phyloP scores from a whole-genome alignment of 2,797 vertebrate genomes.

The Tinamus major region DNA sequence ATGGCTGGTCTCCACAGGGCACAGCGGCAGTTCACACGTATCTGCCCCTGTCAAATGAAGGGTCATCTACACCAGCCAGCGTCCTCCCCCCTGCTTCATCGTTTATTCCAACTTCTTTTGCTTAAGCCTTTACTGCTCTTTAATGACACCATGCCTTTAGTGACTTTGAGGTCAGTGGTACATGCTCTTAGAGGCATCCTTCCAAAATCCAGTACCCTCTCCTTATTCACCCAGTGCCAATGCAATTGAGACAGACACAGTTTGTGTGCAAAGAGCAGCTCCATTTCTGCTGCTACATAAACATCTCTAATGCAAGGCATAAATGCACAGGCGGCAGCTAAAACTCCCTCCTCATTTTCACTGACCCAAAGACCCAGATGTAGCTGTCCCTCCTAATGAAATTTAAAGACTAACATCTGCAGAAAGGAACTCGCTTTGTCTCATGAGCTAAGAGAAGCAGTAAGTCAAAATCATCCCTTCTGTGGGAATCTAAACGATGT shows the following conservation, averaged over 20 bases:
- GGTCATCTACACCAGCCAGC: background rate
- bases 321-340: background rate
- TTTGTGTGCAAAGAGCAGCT: background rate
- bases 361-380: background rate
- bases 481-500: background rate
- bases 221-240: background rate
- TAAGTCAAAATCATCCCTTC: background rate
- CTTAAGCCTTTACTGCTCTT: accelerated
- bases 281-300: background rate
- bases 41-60: background rate
- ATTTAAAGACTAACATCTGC: background rate
- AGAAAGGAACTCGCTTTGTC: background rate
- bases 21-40: background rate
- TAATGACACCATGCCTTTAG: background rate
- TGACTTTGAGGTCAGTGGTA: background rate
- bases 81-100: background rate
- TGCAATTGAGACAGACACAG: background rate
- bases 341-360: background rate
- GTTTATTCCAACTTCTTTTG: background rate
- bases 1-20: background rate
- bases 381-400: background rate
- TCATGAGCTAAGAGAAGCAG: background rate
- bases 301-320: background rate
- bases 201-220: background rate
- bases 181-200: background rate